Base-by-base conservation (phyloP, 2,888 invertebrate species). In the Hirtodrosophila alboralis region DNA sequence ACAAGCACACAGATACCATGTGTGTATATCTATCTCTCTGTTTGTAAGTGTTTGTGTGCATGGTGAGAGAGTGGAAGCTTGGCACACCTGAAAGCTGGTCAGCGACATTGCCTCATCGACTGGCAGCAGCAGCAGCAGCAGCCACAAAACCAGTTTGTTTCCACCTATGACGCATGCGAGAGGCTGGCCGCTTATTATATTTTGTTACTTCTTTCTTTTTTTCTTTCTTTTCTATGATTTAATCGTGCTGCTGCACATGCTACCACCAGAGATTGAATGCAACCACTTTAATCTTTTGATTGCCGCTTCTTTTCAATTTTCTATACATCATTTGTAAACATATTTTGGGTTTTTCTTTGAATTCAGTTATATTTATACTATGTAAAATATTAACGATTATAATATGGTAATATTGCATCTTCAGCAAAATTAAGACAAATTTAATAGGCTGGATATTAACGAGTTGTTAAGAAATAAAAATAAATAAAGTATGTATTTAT, bases 61-160 rank as follows among this genome's bases (percentile, higher is more conserved):
- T 34, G n/a, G 23, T 53, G 48, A 18, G 28, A 43, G 51, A 47
- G 36, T 43, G 45, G 45, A 16, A 43, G 67, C 68, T 68, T 36
- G 56, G 62, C 71, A 66, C 80, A 53, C 60, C 60, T 75, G 75
- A 78, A 86, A 80, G 68, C 77, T 84, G 63, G 77, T 62, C 84
- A 86, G 86, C 86, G 63, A 60, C 86, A 86, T 86, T 86, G 84
- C 73, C 77, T 66, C 79, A 86, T 84, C 59, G 62, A 27, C 38
- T 18, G 8, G 6, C 43, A 36, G 8, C 23, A 23, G 27, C 44
- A 14, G 21, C 45, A 37, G 37, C 12, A 30, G 27, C 61, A 26
- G 43, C 37, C 13, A 44, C 30, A 70, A n/a, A 70, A 79, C 79
- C 71, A 64, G 79, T 78, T 77, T 60, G 41, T 54, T 53, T 51